Evolutionary conservation across 2,113 vertebrate genomes (phyloP), one percentile per base, ranked within the genome.

Genomic region (Camelus bactrianus): DNA sequence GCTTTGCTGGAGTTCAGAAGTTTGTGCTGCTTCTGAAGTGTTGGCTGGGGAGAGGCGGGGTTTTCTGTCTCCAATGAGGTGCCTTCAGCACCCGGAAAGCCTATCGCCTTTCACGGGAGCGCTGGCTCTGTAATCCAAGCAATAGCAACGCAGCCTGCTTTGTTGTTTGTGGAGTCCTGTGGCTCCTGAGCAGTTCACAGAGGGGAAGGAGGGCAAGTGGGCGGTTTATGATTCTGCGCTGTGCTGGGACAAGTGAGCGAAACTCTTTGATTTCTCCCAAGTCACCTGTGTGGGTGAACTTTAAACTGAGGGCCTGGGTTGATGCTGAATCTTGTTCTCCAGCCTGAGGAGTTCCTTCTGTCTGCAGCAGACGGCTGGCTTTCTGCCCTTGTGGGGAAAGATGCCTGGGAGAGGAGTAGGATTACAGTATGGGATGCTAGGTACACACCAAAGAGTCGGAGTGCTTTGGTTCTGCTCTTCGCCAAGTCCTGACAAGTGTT

Each of bases 51-150:
- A 96, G 98, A 97, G 99, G 99, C 98, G 99, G 98, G 98, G 98
- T 98, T 98, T 97, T n/a, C 96, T 70, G 94, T 89, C 96, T 97
- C 98, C 97, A 99, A 96, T 99, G 98, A 98, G 95, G 93, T 97
- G 98, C 98, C 98, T 96, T 95, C 96, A 83, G 96, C 11, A 69
- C 8, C 94, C 28, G 97, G 97, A 32, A 97, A 98, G 98, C 98
- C 98, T 99, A 99, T 99, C 99, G 24, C 97, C 98, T 99, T 99
- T 98, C 99, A 98, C 98, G 94, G 95, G 96, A 97, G 98, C 96
- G 98, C 98, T 97, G 46, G 72, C 98, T 97, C 97, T 98, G 99
- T 98, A 99, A 99, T 98, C 98, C 98, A 98, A 99, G 98, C 97
- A 86, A 93, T 97, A 97, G 98, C 98, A 98, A 98, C 97, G 93